Evolutionary conservation across 2,888 invertebrate genomes (phyloP), one percentile per base, ranked within the genome.

Genomic region (Leptopterna dolabrata): DNA sequence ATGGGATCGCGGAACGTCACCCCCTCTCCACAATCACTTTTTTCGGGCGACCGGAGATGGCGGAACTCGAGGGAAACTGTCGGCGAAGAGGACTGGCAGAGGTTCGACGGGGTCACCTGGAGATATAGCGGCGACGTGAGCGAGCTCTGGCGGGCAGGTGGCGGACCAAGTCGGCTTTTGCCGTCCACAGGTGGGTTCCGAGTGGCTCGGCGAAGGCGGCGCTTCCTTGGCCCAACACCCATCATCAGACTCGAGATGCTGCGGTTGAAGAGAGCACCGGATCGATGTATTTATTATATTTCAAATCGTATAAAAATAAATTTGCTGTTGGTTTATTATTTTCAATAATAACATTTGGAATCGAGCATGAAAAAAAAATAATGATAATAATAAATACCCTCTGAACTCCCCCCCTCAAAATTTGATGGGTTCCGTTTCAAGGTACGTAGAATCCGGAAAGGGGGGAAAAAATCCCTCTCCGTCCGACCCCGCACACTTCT

Each of bases 61-160:
- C 63, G 24, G 63, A 63, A 63, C 63, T 63, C 63, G 63, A 63
- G 63, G 19, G 63, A 24, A 36, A 24, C 63, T 47, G 81, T 19
- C 55, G 55, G 81, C 29, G 27, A 29, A 27, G 43, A 45, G 47
- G 43, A 76, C 85, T 73, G 73, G 85, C 85, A 43, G 47, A 45
- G 71, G 73, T 30, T 43, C 19, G 83, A 83, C 63, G 83, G 83
- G 83, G 70, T 83, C 83, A 83, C 70, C 71, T 63, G 70, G 83
- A 83, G 81, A 81, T 81, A 81, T 81, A 83, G 36, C 70, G 76
- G 85, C 85, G 85, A 85, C 85, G 27, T 16, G 19, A 47, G 85
- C 73, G 85, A 47, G 27, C 71, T 73, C 85, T 76, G 29, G 43
- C 85, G 85, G 85, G 27, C 85, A 85, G 76, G 85, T 85, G 76